Conservation (phyloP, 2,888 invertebrate genomes). For the Gerris lacustris region DNA sequence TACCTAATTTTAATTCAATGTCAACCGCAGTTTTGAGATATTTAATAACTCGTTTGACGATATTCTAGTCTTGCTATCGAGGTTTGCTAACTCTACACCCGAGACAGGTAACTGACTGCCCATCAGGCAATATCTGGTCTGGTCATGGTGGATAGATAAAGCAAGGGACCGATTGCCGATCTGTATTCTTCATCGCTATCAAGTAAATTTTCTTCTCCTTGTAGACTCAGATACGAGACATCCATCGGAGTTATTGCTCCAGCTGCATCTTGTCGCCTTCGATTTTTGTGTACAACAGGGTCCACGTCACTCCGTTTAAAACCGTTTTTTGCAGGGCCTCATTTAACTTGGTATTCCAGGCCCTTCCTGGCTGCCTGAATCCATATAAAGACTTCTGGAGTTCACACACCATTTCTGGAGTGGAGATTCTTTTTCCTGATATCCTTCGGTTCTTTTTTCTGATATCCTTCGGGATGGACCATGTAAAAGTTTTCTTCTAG, state of each 20-base stretch:
- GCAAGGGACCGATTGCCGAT: not conserved
- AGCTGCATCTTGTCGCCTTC: not conserved
- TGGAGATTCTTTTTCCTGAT: not conserved
- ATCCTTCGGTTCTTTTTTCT: not conserved
- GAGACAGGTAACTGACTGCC: not conserved
- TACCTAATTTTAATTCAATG: not conserved
- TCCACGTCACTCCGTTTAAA: not conserved
- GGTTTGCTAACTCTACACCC: not conserved
- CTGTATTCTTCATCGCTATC: not conserved
- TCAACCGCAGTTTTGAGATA: not conserved
- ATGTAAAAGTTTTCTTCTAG: slow-evolving; percentile 31
- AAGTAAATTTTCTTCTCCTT: not conserved
- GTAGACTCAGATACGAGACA: not conserved
- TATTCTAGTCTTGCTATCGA: not conserved
- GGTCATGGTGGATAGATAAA: not conserved
- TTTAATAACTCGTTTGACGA: not conserved
- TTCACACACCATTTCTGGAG: not conserved
- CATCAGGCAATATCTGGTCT: slow-evolving; percentile 1
- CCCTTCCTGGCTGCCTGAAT: not conserved
- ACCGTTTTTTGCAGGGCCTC: not conserved
- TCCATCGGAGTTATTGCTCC: not conserved
- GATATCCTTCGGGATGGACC: slow-evolving; percentile 24
- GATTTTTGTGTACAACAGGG: not conserved
- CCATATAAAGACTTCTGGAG: not conserved
- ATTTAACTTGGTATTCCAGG: not conserved